These are phyloP conservation scores for Ophion slaviceki DNA, from an alignment of 2,888 invertebrate genomes.

Conservation along the genomic window DNA sequence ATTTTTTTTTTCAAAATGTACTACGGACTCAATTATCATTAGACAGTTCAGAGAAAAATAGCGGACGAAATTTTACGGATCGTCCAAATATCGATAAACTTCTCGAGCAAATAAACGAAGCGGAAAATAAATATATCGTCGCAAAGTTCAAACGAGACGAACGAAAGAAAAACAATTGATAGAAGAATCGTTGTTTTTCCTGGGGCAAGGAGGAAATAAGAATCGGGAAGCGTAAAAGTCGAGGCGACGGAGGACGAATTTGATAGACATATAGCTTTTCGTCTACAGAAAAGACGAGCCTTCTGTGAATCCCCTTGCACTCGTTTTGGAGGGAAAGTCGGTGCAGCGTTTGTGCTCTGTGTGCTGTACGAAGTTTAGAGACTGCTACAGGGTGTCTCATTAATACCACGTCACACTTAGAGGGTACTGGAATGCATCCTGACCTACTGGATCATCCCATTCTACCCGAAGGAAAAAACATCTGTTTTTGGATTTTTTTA, in stretches of 20 bases:
- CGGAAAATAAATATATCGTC: not conserved
- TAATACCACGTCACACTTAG: not conserved
- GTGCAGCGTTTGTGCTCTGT: slow-evolving; percentile 32
- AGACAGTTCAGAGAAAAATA: no score
- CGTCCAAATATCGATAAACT: not conserved
- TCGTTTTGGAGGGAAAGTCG: not conserved
- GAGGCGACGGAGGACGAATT: slow-evolving; percentile 6
- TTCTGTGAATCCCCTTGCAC: slow-evolving; percentile 2
- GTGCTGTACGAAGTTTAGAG: slow-evolving; percentile 3
- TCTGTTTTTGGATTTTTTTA: no score
- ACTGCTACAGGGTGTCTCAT: not conserved
- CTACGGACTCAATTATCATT: no score
- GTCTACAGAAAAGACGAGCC: slow-evolving; percentile 16
- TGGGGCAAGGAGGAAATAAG: slow-evolving; percentile 2
- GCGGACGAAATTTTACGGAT: no score
- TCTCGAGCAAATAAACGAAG: not conserved
- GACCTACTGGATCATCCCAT: no score
- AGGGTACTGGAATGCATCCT: no score
- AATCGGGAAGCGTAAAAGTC: not conserved
- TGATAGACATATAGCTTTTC: slow-evolving; percentile 12
- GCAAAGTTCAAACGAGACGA: not conserved
- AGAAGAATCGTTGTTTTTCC: not conserved
- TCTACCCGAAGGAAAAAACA: no score
- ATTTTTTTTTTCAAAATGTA: no score
- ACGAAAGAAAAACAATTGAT: not conserved